phyloP scores from a whole-genome alignment of 2,113 vertebrate genomes.

The Pyrgilauda ruficollis region DNA sequence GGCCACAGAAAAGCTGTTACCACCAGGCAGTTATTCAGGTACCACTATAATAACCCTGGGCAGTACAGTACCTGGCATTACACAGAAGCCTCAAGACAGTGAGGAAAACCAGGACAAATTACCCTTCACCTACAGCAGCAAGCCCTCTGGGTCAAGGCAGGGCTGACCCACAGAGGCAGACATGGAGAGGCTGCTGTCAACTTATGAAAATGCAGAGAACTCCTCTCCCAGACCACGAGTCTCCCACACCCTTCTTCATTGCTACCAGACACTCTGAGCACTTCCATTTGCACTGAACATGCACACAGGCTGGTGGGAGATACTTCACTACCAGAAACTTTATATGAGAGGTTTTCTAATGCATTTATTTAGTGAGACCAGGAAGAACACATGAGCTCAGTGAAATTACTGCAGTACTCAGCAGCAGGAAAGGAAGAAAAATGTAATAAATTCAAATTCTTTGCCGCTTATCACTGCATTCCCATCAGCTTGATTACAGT shows the following conservation, averaged over 20 bases:
- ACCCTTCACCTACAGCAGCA: neutral
- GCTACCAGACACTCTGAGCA: neutral
- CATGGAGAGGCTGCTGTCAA: neutral
- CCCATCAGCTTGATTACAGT: slow-evolving; percentile 59
- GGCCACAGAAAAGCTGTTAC: neutral
- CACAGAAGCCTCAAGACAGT: neutral
- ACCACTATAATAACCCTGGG: neutral
- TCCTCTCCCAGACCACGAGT: neutral
- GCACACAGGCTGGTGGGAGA: neutral
- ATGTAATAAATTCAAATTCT: slow-evolving; percentile 59
- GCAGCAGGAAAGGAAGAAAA: slow-evolving; percentile 39
- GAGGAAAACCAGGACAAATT: neutral
- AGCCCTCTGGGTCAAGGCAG: neutral
- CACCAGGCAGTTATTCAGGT: neutral
- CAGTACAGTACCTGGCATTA: neutral
- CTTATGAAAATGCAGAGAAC: neutral
- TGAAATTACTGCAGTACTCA: slow-evolving; percentile 47
- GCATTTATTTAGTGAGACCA: neutral
- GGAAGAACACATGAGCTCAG: neutral
- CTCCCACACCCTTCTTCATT: neutral
- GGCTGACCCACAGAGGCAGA: neutral
- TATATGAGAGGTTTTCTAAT: neutral
- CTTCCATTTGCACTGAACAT: neutral
- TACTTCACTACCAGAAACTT: neutral
- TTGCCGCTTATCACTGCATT: slow-evolving; percentile 61